Percentiles rank a stretch among this genome's conserved stretches.
Conservation (phyloP, 2,113 vertebrate species). For the Perca schrenkii region DNA sequence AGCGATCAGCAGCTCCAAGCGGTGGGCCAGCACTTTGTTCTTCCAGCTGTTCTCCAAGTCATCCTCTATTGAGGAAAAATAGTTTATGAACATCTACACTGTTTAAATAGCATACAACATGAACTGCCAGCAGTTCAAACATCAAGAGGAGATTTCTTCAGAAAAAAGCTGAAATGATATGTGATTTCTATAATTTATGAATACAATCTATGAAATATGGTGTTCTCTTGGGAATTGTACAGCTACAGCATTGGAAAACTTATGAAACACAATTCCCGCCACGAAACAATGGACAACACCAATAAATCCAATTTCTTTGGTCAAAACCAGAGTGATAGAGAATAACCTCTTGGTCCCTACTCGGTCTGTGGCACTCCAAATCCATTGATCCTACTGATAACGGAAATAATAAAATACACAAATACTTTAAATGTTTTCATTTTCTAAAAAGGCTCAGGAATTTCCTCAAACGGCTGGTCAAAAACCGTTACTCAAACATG, state of each 20-base stretch:
- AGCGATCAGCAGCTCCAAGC: slow-evolving; percentile 71
- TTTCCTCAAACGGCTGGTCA: too few relatives aligned
- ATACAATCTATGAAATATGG: neutral
- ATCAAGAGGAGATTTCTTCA: neutral
- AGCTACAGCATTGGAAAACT: too few relatives aligned
- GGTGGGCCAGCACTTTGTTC: slow-evolving; percentile 61
- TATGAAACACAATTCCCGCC: neutral
- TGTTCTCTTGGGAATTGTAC: neutral
- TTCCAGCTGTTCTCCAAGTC: slow-evolving; percentile 70
- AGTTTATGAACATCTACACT: neutral
- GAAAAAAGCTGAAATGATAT: neutral
- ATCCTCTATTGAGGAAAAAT: slow-evolving; percentile 40
- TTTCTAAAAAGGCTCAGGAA: too few relatives aligned
- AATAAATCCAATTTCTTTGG: too few relatives aligned
- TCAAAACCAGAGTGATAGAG: too few relatives aligned
- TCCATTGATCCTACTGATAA: too few relatives aligned
- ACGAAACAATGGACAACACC: neutral
- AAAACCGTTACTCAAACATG: too few relatives aligned
- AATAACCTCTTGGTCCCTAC: too few relatives aligned
- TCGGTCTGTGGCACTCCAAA: too few relatives aligned
- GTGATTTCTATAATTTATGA: neutral
- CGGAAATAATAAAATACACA: too few relatives aligned
- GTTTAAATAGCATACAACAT: neutral
- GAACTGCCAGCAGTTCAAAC: neutral
- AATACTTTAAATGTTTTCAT: too few relatives aligned